Evolutionary conservation across 2,797 vertebrate species (phyloP), one percentile per base, ranked within the genome.

Genomic region (Sebastiscus albofasciatus): DNA sequence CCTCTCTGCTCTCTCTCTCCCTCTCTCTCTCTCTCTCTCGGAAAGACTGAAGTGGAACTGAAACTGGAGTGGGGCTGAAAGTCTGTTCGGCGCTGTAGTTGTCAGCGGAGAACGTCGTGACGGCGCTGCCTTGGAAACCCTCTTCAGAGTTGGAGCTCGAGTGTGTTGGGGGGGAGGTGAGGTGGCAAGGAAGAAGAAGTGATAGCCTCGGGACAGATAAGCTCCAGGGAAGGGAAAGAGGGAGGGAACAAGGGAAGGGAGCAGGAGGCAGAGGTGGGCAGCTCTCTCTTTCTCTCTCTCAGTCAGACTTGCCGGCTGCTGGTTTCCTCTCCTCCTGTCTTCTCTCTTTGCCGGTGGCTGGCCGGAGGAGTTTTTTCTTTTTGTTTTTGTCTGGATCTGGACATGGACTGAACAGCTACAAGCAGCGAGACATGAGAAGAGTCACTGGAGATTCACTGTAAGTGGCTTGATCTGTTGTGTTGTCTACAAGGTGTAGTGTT

Each of bases 151-250:
- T 87, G 59, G 67, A 79, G 87, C 56, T 39, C 49, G 74, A 82
- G 75, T 83, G 81, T 83, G 80, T 79, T 12, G 54, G 65, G 18
- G 52, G 72, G 34, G 29, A 20, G 26, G 26, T 4, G 74, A n/a
- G 13, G 59, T 33, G 31, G 20, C 20, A 68, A 81, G 77, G 67
- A 82, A 91, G 67, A 82, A 91, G 91, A 91, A 89, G 91, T 85
- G 89, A 91, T 90, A 92, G 89, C 91, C 92, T 90, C 76, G 74
- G 93, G 91, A 90, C 90, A 90, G 91, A 94, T 93, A 92, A 94
- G 91, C 94, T 93, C 88, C 82, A 88, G 91, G 92, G 91, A 92
- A 90, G 67, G 75, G 69, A 83, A 73, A 81, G 79, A 84, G 80
- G 91, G 89, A 89, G 89, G 88, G 80, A 78, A 81, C 61, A 58